phyloP scores from a whole-genome alignment of 2,797 vertebrate species.

The Sebastes alutus region DNA sequence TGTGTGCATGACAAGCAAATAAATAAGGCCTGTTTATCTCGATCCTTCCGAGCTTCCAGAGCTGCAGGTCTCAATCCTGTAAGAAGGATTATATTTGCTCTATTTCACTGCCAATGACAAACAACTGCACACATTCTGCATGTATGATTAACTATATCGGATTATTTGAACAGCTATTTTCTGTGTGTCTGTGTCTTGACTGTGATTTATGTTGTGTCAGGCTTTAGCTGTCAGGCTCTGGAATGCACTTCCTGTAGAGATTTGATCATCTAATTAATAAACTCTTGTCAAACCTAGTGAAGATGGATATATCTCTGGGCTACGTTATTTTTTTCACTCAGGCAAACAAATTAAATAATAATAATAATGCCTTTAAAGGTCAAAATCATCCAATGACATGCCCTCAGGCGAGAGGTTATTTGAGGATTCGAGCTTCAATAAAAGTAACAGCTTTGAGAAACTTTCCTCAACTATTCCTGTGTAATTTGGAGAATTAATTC shows the following conservation, averaged over 20 bases:
- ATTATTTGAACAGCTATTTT: not conserved
- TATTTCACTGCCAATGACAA: slow-evolving; percentile 27
- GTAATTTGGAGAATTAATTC: not conserved
- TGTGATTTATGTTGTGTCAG: not conserved
- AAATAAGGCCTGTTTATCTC: slow-evolving; percentile 54
- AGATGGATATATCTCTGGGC: slow-evolving; percentile 60
- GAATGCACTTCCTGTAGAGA: too few relatives aligned
- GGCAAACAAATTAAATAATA: slow-evolving; percentile 17
- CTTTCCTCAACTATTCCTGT: not conserved
- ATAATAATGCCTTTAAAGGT: slow-evolving; percentile 19
- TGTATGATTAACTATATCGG: slow-evolving; percentile 12
- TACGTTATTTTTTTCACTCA: slow-evolving; percentile 17
- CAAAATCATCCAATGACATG: slow-evolving; percentile 14
- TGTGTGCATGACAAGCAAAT: slow-evolving; percentile 33
- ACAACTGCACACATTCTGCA: slow-evolving; percentile 23
- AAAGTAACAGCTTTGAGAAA: not conserved
- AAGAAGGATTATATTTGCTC: slow-evolving; percentile 51
- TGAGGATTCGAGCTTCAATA: slow-evolving; percentile 38
- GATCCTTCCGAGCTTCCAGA: slow-evolving; percentile 7
- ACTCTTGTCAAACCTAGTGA: slow-evolving; percentile 31
- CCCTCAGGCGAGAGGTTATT: slow-evolving; percentile 46
- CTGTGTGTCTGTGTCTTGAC: not conserved
- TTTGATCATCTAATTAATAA: slow-evolving; percentile 39
- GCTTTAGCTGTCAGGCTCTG: too few relatives aligned
- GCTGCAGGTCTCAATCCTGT: slow-evolving; percentile 41